Evolutionary conservation across 37 sponge, comb jelly and placozoan genomes (phyloP), one percentile per base, ranked within the genome.

Genomic region (Beroe forskalii): DNA sequence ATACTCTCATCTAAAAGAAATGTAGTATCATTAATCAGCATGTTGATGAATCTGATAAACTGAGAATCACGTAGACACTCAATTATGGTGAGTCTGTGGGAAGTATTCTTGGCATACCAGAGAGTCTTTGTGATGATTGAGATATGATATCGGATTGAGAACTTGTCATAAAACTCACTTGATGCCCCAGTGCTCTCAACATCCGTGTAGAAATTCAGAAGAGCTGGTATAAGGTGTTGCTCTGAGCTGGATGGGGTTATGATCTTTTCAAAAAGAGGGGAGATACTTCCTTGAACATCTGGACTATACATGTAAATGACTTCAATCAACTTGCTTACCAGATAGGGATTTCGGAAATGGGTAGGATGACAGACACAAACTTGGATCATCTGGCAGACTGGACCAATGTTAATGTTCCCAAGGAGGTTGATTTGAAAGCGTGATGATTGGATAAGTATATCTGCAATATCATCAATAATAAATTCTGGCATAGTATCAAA

Each of bases 131-230:
- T 63, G 33, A 97, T 91, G 19, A 94, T 94, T 31, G 93, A 93
- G 40, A 95, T 90, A 90, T 97, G 98, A 62, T 97, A 96, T 27
- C 98, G 94, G 0, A 95, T 94, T n/a, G 91, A 92, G 91, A 97
- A 97, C 94, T 97, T 97, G 93, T 97, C 98, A 61, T 91, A 97
- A 66, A 97, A 97, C 93, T 97, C 98, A 76, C 94, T 95, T n/a
- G 95, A 94, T 12, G 95, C 95, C 3, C 98, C 98, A 91, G 96
- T 97, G 12, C 60, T 91, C 91, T 97, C 98, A 90, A 94, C 94
- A 33, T 93, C 97, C 94, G 76, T 83, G 42, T 40, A 93, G 42
- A 76, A 67, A 22, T 91, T 67, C 24, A 60, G 67, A 22, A 67
- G 19, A 4, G 66, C 72, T 9, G 62, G 76, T 3, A 91, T n/a